These are phyloP conservation scores for Oreochromis tanganicae DNA, from an alignment of 2,113 vertebrate species.

Conservation along the genomic window DNA sequence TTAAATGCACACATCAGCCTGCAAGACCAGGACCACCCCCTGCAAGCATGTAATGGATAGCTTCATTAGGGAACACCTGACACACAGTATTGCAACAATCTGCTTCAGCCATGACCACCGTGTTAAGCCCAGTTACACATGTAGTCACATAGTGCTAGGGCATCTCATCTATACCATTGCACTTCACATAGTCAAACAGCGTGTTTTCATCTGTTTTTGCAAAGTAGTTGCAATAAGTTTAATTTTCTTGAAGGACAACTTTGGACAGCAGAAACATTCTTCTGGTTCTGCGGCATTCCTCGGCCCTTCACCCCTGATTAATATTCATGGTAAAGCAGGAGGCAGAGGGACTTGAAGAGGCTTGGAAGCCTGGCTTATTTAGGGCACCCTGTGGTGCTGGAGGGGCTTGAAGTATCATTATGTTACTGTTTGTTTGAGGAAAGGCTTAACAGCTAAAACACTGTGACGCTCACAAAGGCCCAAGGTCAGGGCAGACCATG, in stretches of 20 bases:
- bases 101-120: not conserved
- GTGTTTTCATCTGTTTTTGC: not conserved
- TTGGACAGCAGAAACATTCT: slow-evolving; percentile 18
- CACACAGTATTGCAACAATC: slow-evolving; percentile 39
- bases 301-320: slow-evolving; percentile 37
- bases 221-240: not conserved
- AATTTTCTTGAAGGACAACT: not conserved
- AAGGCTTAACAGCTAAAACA: slow-evolving; percentile 68
- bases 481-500: slow-evolving; percentile 60
- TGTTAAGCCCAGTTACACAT: slow-evolving; percentile 4
- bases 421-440: slow-evolving; percentile 76
- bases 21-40: slow-evolving; percentile 38
- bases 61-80: slow-evolving; percentile 58
- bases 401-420: slow-evolving; percentile 75
- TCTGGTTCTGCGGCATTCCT: slow-evolving; percentile 44
- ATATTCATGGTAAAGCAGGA: slow-evolving; percentile 65
- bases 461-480: slow-evolving; percentile 60
- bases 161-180: slow-evolving; percentile 3
- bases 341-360: slow-evolving; percentile 16
- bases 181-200: not conserved
- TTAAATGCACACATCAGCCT: slow-evolving; percentile 54
- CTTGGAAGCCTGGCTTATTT: slow-evolving; percentile 48
- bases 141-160: slow-evolving; percentile 15
- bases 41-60: slow-evolving; percentile 60
- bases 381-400: slow-evolving; percentile 60